These are phyloP conservation scores for Petrocephalus zakoni DNA, from an alignment of 2,113 vertebrate species.

Conservation along the genomic window DNA sequence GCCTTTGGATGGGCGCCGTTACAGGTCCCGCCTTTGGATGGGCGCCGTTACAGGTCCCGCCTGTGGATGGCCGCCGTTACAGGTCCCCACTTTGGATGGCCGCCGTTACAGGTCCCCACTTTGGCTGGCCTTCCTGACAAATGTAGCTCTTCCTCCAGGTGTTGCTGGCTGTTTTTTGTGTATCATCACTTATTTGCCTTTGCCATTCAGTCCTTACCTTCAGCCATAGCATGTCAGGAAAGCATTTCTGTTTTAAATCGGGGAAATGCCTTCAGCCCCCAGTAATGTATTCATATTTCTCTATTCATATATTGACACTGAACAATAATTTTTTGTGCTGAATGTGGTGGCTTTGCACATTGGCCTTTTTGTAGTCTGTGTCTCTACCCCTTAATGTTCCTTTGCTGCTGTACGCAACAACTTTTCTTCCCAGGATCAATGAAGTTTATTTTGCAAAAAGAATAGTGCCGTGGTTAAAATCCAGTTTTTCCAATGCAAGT, in stretches of 20 bases:
- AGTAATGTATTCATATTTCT: neutral
- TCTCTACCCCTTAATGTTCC: neutral
- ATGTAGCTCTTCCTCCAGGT: neutral
- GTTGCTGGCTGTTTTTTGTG: neutral
- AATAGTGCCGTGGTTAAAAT: neutral
- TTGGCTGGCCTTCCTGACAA: neutral
- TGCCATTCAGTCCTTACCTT: neutral
- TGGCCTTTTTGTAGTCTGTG: neutral
- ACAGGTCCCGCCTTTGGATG: too few species aligned
- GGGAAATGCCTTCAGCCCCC: neutral
- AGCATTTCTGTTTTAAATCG: neutral
- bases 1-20: too few species aligned
- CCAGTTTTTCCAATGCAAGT: neutral
- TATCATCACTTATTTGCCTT: neutral
- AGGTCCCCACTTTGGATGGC: too few species aligned
- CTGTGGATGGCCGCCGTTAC: too few species aligned
- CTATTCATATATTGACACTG: neutral
- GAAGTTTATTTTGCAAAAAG: neutral
- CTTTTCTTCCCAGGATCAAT: neutral
- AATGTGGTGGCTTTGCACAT: neutral
- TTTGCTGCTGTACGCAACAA: neutral
- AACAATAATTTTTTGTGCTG: neutral
- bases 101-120: too few species aligned
- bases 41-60: too few species aligned
- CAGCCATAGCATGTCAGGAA: neutral